A percentile compares a stretch with the other conserved stretches of the same genome.
Conservation (phyloP, 2,797 vertebrate genomes). For the Alcedo atthis region DNA sequence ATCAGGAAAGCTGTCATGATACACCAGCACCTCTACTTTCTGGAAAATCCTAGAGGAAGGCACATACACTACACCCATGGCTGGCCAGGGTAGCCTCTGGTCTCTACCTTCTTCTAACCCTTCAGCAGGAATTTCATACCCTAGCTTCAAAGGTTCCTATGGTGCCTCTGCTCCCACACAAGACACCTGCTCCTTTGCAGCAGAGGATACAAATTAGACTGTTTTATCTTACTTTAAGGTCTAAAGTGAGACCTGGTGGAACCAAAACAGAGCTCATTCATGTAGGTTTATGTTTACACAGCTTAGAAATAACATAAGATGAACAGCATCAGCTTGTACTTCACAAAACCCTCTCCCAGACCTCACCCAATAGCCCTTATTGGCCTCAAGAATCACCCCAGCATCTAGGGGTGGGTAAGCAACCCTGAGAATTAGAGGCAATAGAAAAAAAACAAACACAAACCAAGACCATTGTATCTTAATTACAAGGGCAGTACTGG, state of each 20-base stretch:
- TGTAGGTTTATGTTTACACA: not conserved
- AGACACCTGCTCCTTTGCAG: not conserved
- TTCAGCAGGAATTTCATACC: not conserved
- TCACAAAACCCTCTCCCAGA: not conserved
- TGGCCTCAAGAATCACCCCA: not conserved
- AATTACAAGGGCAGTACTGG: not conserved
- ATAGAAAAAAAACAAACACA: not conserved
- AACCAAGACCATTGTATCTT: not conserved
- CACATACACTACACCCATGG: accelerated
- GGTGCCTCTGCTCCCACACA: not conserved
- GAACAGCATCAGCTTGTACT: not conserved
- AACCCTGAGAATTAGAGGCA: not conserved
- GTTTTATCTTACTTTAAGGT: not conserved
- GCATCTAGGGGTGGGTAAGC: not conserved
- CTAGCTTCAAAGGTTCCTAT: not conserved
- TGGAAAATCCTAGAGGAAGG: not conserved
- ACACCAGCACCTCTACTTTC: not conserved
- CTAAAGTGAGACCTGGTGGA: not conserved
- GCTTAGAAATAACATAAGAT: not conserved
- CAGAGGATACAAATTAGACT: not conserved
- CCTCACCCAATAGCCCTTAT: not conserved
- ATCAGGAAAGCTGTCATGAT: not conserved
- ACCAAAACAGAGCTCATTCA: not conserved
- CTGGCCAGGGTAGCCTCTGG: not conserved
- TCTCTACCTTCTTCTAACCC: not conserved